Evolutionary conservation across 2,888 invertebrate genomes (phyloP), one percentile per base, ranked within the genome.

Genomic region (Campoplex capitator): DNA sequence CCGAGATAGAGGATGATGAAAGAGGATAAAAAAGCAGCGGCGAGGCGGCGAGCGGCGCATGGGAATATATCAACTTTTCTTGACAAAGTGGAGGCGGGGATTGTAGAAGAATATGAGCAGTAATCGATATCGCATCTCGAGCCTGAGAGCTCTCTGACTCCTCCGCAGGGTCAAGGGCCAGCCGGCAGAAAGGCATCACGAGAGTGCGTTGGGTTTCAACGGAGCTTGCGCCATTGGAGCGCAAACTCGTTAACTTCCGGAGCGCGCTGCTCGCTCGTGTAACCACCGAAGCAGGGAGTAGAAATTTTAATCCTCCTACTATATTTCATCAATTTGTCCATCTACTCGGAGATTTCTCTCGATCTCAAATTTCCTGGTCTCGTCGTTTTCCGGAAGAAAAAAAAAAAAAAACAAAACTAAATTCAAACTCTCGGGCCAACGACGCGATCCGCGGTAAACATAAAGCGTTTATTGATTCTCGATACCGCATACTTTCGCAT

Each of bases 111-210:
- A 32, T 62, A 62, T 32, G 16, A 73, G 73, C 71, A 89, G 80
- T 74, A 89, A 89, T 89, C 89, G 87, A 88, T 89, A 88, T 42
- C 73, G 75, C 85, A 81, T 74, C 65, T 78, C 81, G 81, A 79
- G 74, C 75, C 32, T 7, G 32, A 28, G 83, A 85, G 87, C 76
- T 51, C 85, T 83, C 84, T 81, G 77, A 83, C 85, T 88, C 86
- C 86, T 88, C 74, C 85, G n/a, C n/a, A 88, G 89, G 88, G 89
- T 90, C 89, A 88, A 89, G 88, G 89, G 89, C 88, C 88, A 88
- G 32, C 62, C 16, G 28, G 28, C 3, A 58, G 13, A 58, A 28
- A 68, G 35, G 80, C 75, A 7, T 56, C 45, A 56, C 77, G 77
- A 83, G 83, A 84, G 82, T 77, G 75, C 62, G 38, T 45, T 68